phyloP scores from a whole-genome alignment of 2,113 vertebrate genomes.

The Calonectris borealis region DNA sequence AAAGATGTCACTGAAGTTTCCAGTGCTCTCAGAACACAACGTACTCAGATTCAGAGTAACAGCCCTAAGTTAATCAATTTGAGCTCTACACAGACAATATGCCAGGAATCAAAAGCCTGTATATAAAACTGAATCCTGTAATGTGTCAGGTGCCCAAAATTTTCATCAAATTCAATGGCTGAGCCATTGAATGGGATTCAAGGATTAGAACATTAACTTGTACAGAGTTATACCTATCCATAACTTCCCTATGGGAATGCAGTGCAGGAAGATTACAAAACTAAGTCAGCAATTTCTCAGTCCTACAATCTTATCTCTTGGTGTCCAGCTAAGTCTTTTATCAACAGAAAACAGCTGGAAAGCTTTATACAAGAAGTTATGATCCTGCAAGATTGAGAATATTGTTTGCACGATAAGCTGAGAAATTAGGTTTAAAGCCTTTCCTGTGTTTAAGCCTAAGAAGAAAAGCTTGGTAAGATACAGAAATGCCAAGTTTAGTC shows the following conservation, averaged over 20 bases:
- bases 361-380: conserved; percentile 21
- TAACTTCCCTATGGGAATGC: conserved; percentile 11
- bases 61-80: not conserved
- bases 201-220: not conserved
- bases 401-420: conserved; percentile 13
- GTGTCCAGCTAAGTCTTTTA: conserved; percentile 50
- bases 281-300: conserved; percentile 34
- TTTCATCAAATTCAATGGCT: not conserved
- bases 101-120: not conserved
- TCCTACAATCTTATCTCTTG: not conserved
- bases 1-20: not conserved
- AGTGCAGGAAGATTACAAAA: not conserved
- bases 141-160: not conserved
- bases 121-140: not conserved
- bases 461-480: conserved; percentile 1
- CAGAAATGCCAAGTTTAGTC: not conserved
- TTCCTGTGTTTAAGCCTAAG: conserved; percentile 21
- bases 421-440: conserved; percentile 38
- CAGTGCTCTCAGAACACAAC: not conserved
- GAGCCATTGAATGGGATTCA: not conserved
- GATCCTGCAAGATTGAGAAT: conserved; percentile 42
- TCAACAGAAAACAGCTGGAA: conserved; percentile 42
- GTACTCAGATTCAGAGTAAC: not conserved
- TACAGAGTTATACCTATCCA: conserved; percentile 17
- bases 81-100: not conserved